Conservation (phyloP, 2,113 vertebrate species). For the Tinamus guttatus region DNA sequence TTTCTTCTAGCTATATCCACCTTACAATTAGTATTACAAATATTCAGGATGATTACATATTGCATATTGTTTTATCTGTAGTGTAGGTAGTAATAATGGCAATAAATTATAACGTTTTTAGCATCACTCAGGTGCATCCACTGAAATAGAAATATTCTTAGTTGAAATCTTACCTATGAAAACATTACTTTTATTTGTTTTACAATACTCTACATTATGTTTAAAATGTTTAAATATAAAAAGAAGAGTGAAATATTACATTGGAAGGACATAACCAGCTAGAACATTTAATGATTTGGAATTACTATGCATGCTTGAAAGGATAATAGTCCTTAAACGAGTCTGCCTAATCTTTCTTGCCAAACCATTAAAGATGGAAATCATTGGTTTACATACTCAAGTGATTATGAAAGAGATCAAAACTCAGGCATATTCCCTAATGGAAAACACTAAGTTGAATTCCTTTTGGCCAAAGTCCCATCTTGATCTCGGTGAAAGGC, state of each 20-base stretch:
- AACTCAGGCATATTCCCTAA: background rate
- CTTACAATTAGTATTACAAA: background rate
- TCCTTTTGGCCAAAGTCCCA: constrained; percentile 31
- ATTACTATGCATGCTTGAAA: constrained; percentile 24
- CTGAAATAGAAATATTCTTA: background rate
- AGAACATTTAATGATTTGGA: constrained; percentile 29
- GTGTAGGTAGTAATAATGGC: background rate
- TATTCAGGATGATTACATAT: background rate
- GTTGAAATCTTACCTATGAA: background rate
- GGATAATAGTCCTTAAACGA: constrained; percentile 26
- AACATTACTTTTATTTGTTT: background rate
- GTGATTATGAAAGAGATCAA: constrained; percentile 35
- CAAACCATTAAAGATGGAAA: constrained; percentile 39
- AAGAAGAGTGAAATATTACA: background rate
- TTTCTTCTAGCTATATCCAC: background rate
- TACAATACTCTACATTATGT: background rate
- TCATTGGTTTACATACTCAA: constrained; percentile 37
- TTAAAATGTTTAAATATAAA: constrained; percentile 6
- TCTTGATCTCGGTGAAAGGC: constrained; percentile 11
- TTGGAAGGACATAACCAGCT: background rate
- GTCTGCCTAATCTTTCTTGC: constrained; percentile 28
- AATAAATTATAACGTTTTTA: background rate
- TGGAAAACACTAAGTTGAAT: constrained; percentile 10
- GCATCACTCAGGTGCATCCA: background rate
- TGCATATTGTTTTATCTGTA: background rate